Evolutionary conservation across 2,888 invertebrate genomes (phyloP), one percentile per base, ranked within the genome.

Genomic region (Notodonta dromedarius): DNA sequence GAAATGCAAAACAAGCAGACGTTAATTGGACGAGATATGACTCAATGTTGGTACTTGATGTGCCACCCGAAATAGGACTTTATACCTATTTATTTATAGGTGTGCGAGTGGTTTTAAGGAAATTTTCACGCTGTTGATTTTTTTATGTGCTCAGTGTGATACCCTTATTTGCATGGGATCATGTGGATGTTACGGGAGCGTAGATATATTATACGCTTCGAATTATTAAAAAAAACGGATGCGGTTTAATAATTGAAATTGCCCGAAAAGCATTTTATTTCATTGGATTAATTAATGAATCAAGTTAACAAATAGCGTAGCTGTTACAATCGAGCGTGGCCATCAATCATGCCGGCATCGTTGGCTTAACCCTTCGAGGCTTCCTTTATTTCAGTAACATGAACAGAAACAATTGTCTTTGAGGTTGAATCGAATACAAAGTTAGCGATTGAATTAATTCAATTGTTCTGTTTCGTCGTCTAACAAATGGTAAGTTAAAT

Each of bases 401-500:
- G 84, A 87, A 88, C 84, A 77, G 86, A 83, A 87, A 89, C 89
- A 88, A 90, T 88, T 84, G 87, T 85, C 85, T 89, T 88, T 83
- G 82, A 81, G 81, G 83, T 80, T 85, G 86, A 88, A 90, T 80
- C 85, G 86, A 88, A 90, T 88, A 86, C 85, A 87, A 89, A 90
- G 86, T 89, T 87, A 79, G 74, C 89, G 86, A 92, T 92, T 89
- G 90, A 91, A 91, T 93, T 93, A 93, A 91, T 92, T 92, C 87
- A 88, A 92, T 90, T 84, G 89, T 89, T 85, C 79, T 84, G 87
- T 90, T 90, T 87, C 81, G 80, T 83, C 77, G 81, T 79, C 83
- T 82, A 86, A 85, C 88, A 86, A 89, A 88, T 88, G 88, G 88
- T 82, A 86, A 87, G 84, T 88, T 89, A 84, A 86, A 86, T 85